phyloP scores from a whole-genome alignment of 2,888 invertebrate species.

The Troides aeacus region DNA sequence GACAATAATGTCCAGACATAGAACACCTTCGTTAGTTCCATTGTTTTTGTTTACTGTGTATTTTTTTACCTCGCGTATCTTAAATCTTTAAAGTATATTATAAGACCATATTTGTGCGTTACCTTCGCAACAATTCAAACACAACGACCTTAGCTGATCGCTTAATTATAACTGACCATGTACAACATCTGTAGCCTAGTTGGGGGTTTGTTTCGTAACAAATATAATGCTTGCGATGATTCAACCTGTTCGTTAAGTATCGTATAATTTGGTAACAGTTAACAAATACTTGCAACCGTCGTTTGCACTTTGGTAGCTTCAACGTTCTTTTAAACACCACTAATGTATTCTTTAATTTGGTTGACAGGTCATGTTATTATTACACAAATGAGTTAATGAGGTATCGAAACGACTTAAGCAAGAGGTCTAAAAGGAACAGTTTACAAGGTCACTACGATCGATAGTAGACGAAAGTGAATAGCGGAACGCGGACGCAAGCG shows the following conservation, averaged over 20 bases:
- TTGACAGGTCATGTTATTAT: background rate
- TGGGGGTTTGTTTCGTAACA: slow-evolving; percentile 58
- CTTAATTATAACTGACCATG: slow-evolving; percentile 63
- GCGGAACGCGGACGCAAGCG: slow-evolving; percentile 25
- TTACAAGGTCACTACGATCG: slow-evolving; percentile 21
- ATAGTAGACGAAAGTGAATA: slow-evolving; percentile 40
- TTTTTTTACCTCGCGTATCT: background rate
- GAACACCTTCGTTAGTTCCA: slow-evolving; percentile 63
- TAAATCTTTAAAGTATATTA: background rate
- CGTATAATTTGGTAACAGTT: slow-evolving; percentile 34
- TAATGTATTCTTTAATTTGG: background rate
- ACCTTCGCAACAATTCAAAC: slow-evolving; percentile 38
- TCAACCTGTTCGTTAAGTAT: slow-evolving; percentile 55
- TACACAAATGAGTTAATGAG: background rate
- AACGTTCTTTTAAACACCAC: background rate
- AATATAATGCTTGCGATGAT: slow-evolving; percentile 46
- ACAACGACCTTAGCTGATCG: slow-evolving; percentile 59
- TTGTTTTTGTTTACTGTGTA: slow-evolving; percentile 37
- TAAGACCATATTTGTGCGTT: slow-evolving; percentile 13
- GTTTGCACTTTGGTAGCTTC: background rate
- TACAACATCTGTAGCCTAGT: slow-evolving; percentile 43
- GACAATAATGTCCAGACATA: slow-evolving; percentile 58
- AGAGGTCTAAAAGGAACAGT: slow-evolving; percentile 4
- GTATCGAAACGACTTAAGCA: slow-evolving; percentile 21
- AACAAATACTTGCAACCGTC: background rate